Evolutionary conservation across 2,113 vertebrate species (phyloP), one percentile per base, ranked within the genome.

Genomic region (Falco punctatus): DNA sequence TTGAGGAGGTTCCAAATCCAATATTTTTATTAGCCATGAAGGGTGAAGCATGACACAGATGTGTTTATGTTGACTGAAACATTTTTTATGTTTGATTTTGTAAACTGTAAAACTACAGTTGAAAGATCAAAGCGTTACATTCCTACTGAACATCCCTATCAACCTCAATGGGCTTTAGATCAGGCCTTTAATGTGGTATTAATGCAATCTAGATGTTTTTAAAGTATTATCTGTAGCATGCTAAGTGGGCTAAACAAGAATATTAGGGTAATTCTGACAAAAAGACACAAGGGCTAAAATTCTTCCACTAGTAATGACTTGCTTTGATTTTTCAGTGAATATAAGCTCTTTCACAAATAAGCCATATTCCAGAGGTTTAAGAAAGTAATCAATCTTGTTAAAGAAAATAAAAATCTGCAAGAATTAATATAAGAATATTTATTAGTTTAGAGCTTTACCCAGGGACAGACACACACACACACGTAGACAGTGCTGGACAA

Each of bases 81-180:
- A 1, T 64, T 87, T 59, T 72, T 65, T 27, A 28, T 3, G 40
- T 78, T 67, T 77, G 30, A 81, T 84, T 94, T 82, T 42, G 3
- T 28, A 57, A 74, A 32, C 30, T 84, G n/a, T 24, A 54, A 44
- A 78, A 35, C 30, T 40, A 10, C 32, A 82, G 42, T 1, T 52
- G 78, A 79, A 72, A 81, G 92, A 90, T 69, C 81, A 88, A 94
- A 95, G 82, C 55, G 28, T 10, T 71, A 54, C 57, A 67, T 59
- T 81, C 48, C 73, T 84, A 44, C 73, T 66, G 49, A 86, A 84
- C 12, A 2, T 70, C 48, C 48, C 86, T 66, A 79, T 33, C 64
- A 64, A 67, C 52, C 62, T 83, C 83, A 94, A 62, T 24, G n/a
- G 59, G 59, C 69, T 94, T 95, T 48, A 86, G 65, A 95, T 51